Evolutionary conservation across 37 sponge, comb jelly and placozoan species (phyloP).

Genomic region (Diacarnus erythraeanus): DNA sequence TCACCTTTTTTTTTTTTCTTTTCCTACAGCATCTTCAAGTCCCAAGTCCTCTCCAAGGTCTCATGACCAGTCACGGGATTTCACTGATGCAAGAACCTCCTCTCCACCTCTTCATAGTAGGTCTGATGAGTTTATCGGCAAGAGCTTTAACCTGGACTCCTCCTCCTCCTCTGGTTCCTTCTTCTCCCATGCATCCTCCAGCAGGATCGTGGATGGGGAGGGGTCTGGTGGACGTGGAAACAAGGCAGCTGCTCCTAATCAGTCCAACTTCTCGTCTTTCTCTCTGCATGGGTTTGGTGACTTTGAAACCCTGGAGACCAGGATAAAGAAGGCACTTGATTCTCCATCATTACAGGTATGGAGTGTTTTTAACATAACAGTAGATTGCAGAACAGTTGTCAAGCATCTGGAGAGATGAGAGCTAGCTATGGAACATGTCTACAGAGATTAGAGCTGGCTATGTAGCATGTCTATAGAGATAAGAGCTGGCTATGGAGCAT

Average conservation of each 20-base stretch:
- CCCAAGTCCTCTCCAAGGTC: constrained; percentile 1
- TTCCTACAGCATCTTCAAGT: background rate
- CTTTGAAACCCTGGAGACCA: constrained; percentile 35
- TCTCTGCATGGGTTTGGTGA: constrained; percentile 10
- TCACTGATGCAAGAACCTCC: background rate
- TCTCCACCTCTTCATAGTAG: background rate
- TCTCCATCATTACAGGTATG: constrained; percentile 40
- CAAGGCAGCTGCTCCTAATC: background rate
- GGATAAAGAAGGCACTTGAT: constrained; percentile 42
- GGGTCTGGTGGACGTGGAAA: background rate
- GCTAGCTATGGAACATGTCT: background rate
- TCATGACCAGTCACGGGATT: background rate
- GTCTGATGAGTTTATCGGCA: background rate
- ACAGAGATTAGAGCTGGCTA: no score
- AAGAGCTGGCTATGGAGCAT: no score
- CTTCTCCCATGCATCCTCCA: background rate
- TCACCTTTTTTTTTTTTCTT: background rate
- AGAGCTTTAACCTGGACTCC: background rate
- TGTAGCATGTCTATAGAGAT: no score
- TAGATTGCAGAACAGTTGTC: background rate
- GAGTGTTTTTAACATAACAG: no score
- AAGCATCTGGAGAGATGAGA: no score
- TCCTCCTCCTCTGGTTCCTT: constrained; percentile 15
- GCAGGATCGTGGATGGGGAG: background rate
- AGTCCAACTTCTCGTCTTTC: background rate